These are phyloP conservation scores for Nemoura dubitans DNA, from an alignment of 2,888 invertebrate genomes.

Conservation along the genomic window DNA sequence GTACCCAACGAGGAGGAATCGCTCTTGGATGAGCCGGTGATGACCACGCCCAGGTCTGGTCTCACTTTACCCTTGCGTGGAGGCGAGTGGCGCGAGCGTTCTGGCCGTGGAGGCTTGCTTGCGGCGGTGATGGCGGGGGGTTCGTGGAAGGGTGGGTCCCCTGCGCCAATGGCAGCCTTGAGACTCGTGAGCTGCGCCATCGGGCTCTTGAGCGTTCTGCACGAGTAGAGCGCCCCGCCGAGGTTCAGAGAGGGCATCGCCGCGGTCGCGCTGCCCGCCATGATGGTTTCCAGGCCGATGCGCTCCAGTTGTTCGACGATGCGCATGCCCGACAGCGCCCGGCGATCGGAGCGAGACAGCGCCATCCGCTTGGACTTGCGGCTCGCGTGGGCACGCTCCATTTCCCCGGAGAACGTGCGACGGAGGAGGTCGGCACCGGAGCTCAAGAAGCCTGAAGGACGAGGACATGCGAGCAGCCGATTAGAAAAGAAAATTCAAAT, in stretches of 20 bases:
- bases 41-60: conserved; percentile 57
- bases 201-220: conserved; percentile 74
- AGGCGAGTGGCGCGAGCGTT: conserved; percentile 65
- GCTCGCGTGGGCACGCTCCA: conserved; percentile 51
- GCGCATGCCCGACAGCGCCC: conserved; percentile 63
- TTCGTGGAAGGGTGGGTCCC: neutral
- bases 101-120: conserved; percentile 57
- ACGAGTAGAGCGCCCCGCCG: conserved; percentile 69
- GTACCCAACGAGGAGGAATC: conserved; percentile 68
- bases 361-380: conserved; percentile 56
- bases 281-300: conserved; percentile 73
- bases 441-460: conserved; percentile 63
- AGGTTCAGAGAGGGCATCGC: conserved; percentile 70
- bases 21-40: conserved; percentile 51
- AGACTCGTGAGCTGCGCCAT: conserved; percentile 83
- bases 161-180: conserved; percentile 61
- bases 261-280: conserved; percentile 67
- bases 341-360: conserved; percentile 58
- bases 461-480: neutral
- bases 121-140: neutral
- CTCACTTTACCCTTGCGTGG: conserved; percentile 54
- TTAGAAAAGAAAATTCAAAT: no score
- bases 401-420: conserved; percentile 67
- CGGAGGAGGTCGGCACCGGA: conserved; percentile 73
- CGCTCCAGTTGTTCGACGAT: conserved; percentile 74